Conservation (phyloP, 2,113 vertebrate genomes). For the Bagarius yarrelli region DNA sequence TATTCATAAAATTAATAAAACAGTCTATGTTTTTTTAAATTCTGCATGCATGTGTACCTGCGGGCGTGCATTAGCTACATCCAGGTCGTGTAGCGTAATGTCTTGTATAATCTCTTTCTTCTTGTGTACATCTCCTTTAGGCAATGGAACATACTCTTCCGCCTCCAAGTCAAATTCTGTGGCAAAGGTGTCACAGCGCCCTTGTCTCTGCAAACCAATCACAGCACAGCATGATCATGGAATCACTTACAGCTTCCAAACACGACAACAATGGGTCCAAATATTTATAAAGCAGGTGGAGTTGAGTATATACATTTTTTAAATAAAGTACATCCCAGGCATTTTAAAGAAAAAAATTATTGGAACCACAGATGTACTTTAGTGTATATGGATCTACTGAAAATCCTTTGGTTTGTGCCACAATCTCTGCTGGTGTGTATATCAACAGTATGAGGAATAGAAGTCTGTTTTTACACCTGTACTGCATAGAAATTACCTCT, state of each 20-base stretch:
- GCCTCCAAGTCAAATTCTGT: slow-evolving; percentile 99
- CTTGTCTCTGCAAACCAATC: slow-evolving; percentile 82
- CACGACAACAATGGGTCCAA: slow-evolving; percentile 4
- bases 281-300: neutral
- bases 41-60: slow-evolving; percentile 74
- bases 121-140: slow-evolving; percentile 98
- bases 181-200: slow-evolving; percentile 96
- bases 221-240: neutral
- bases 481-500: neutral
- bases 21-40: neutral
- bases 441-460: slow-evolving; percentile 72
- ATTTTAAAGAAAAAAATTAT: neutral
- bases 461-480: slow-evolving; percentile 68
- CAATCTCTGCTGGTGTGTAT: slow-evolving; percentile 47
- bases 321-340: neutral
- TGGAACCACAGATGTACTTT: neutral
- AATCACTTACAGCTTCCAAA: slow-evolving; percentile 57
- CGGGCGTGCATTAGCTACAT: slow-evolving; percentile 91
- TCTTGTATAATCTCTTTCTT: slow-evolving; percentile 99
- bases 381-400: neutral
- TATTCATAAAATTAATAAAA: neutral
- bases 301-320: neutral
- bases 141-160: slow-evolving; percentile 95
- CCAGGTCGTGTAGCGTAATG: slow-evolving; percentile 94
- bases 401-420: neutral